Evolutionary conservation across 2,797 vertebrate genomes (phyloP), one percentile per base, ranked within the genome.

Genomic region (Anas capensis): DNA sequence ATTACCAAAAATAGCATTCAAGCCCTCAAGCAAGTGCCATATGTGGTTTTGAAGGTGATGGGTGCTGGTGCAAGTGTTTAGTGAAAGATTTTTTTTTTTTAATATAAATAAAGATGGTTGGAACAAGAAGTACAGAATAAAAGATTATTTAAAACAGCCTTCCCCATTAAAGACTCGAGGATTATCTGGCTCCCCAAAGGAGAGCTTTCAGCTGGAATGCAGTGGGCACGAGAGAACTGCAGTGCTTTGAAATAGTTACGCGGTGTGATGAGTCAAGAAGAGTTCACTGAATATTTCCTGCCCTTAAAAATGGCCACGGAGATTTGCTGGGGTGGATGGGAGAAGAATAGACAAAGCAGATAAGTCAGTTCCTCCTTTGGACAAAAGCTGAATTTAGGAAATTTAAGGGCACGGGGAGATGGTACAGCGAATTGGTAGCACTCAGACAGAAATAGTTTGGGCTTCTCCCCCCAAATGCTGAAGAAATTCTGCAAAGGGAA

Each of bases 271-370:
- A 36, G 73, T 93, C 51, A n/a, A 83, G 57, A 79, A 54, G 1
- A 27, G 64, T 21, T 91, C 62, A 31, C 42, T 36, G 29, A 88
- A 18, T 84, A 76, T 66, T 72, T 81, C 77, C 36, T 73, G 14
- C 54, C 12, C 62, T 90, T 95, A 42, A 65, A 94, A 95, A 81
- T 54, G 20, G 38, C 73, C 82, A 15, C 61, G 54, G 49, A 10
- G 38, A 33, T 91, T 90, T 86, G 86, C 58, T 82, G 62, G 75
- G 76, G 87, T 91, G 57, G 56, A 46, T 72, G 72, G 71, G 48
- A 90, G 57, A 82, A 56, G 60, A 94, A 80, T 1, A 77, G 54
- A 77, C 44, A 69, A 62, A 88, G 34, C 51, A 75, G 56, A 88
- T 42, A 76, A n/a, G 7, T 27, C 5, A 33, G 33, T 64, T 68